These are phyloP conservation scores for human (Homo sapiens) DNA, from an alignment of 2,113 vertebrate species.

Conservation along the genomic window DNA sequence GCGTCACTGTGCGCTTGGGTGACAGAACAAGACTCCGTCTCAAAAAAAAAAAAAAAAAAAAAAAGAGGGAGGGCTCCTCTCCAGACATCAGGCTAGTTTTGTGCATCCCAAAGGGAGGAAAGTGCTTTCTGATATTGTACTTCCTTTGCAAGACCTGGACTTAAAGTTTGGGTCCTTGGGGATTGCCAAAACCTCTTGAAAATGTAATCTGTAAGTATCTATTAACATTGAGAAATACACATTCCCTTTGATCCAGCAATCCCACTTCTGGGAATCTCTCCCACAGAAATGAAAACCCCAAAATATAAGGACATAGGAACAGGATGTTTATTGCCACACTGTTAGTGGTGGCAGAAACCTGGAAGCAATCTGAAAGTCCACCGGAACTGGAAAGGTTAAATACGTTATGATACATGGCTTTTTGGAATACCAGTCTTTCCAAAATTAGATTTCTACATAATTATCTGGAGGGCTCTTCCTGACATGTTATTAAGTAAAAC, in stretches of 20 bases:
- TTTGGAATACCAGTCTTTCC: not conserved
- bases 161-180: not conserved
- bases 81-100: accelerated
- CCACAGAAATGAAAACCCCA: not conserved
- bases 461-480: not conserved
- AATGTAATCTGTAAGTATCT: not conserved
- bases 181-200: not conserved
- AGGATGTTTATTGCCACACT: not conserved
- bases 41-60: too few species aligned
- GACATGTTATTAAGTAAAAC: not conserved
- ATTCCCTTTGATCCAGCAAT: not conserved
- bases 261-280: not conserved
- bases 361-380: not conserved
- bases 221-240: not conserved
- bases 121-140: not conserved
- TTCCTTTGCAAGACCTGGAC: not conserved
- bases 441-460: not conserved
- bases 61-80: not conserved
- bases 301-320: not conserved
- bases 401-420: accelerated
- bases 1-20: too few species aligned
- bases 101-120: accelerated
- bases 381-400: not conserved
- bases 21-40: too few species aligned
- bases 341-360: not conserved